Conservation (phyloP, 2,113 vertebrate genomes). For the Pituophis catenifer region DNA sequence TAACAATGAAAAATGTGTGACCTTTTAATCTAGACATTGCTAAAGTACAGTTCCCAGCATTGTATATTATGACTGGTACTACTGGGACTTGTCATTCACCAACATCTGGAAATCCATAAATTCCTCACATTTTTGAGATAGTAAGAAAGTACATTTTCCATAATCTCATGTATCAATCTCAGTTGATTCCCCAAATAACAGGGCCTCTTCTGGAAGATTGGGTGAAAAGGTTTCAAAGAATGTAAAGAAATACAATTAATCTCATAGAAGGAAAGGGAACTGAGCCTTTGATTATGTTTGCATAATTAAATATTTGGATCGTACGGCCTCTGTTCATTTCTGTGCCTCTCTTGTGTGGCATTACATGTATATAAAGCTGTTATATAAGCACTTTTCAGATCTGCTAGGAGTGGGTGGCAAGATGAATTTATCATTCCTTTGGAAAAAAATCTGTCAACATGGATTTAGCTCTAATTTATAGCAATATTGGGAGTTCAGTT, state of each 20-base stretch:
- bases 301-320: slow-evolving; percentile 43
- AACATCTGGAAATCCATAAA: background rate
- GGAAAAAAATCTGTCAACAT: slow-evolving; percentile 35
- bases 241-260: slow-evolving; percentile 23
- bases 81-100: background rate
- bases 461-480: slow-evolving; percentile 53
- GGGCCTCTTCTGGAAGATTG: background rate
- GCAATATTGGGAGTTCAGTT: slow-evolving; percentile 46
- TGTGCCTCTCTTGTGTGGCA: slow-evolving; percentile 18
- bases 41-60: background rate
- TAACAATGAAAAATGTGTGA: background rate
- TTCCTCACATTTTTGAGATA: background rate
- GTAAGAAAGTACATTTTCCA: background rate
- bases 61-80: background rate
- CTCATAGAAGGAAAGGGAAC: slow-evolving; percentile 38
- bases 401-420: slow-evolving; percentile 11
- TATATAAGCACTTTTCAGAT: slow-evolving; percentile 12
- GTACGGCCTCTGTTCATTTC: slow-evolving; percentile 23
- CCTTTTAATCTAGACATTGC: background rate
- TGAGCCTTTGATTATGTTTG: slow-evolving; percentile 42
- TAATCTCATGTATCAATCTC: background rate
- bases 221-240: background rate
- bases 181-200: background rate
- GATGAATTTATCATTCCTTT: slow-evolving; percentile 33
- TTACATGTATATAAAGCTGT: background rate